phyloP scores from a whole-genome alignment of 2,797 vertebrate genomes.

The Acipenser oxyrinchus region DNA sequence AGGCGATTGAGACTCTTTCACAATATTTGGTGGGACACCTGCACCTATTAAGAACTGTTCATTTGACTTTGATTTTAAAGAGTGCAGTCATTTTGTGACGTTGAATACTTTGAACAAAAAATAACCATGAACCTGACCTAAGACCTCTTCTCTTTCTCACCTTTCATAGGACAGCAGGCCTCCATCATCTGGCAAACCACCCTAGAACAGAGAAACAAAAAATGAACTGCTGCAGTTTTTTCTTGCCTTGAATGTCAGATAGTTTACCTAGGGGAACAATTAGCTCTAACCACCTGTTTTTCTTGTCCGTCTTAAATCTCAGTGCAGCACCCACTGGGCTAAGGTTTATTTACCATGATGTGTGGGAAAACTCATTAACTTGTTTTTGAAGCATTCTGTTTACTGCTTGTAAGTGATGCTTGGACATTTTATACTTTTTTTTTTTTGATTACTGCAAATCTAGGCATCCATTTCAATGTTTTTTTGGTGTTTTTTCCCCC shows the following conservation, averaged over 20 bases:
- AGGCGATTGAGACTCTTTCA: too few species aligned
- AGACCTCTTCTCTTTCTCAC: conserved; percentile 41
- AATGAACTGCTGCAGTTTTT: background rate
- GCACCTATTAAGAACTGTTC: too few species aligned
- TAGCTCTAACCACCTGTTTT: background rate
- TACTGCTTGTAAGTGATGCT: background rate
- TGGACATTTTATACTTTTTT: too few species aligned
- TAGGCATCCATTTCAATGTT: too few species aligned
- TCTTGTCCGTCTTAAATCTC: background rate
- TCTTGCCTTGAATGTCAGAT: background rate
- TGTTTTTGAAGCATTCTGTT: background rate
- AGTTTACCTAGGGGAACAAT: background rate
- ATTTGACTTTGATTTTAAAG: too few species aligned
- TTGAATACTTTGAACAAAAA: too few species aligned
- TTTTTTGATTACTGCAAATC: too few species aligned
- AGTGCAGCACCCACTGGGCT: background rate
- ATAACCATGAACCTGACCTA: too few species aligned
- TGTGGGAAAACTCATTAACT: conserved; percentile 4
- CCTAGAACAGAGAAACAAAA: conserved; percentile 45
- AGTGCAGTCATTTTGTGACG: too few species aligned
- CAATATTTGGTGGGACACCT: too few species aligned
- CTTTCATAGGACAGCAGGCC: conserved; percentile 59
- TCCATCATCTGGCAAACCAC: conserved; percentile 71
- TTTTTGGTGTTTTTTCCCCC: too few species aligned
- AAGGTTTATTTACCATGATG: background rate